Evolutionary conservation across 2,888 invertebrate genomes (phyloP), one percentile per base, ranked within the genome.

Genomic region (Drosophila meridiana): DNA sequence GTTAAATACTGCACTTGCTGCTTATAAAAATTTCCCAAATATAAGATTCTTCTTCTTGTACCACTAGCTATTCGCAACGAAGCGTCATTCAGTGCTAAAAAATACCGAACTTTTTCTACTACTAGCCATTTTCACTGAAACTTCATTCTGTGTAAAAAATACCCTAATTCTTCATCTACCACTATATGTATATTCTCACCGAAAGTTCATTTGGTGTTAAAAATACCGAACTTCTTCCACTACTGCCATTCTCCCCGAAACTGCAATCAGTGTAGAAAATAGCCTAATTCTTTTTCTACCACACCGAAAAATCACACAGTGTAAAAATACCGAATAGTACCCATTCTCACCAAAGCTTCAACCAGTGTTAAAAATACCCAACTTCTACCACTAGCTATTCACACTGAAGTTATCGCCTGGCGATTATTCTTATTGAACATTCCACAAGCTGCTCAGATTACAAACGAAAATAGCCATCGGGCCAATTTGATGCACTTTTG

Each of bases 401-500:
- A 32, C 32, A 32, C n/a, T n/a, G 32, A 50, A 32, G 4, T 5
- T 7, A 0, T 6, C 13, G 32, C 9, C 0, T 32, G 0, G 0
- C 2, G 30, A 26, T 36, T 38, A 14, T 55, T 55, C 28, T 28
- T 55, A 38, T 38, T 26, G 36, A 36, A 28, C 26, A 55, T 55
- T 55, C 38, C 52, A 38, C 30, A 14, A 36, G 8, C 30, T n/a
- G 13, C 28, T 68, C 69, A 14, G 28, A 36, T n/a, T 65, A 50
- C 42, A 38, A n/a, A 20, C 38, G 30, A 32, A 87, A 81, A 71
- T 64, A 82, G 90, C 67, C 74, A 77, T 90, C 76, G 77, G 67
- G 57, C 26, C 34, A 47, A 63, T 69, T 70, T 75, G 87, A 73
- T 59, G 60, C 58, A 70, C 61, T 63, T 67, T 78, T 76, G 89